phyloP scores from a whole-genome alignment of 2,113 vertebrate species.

The Leuciscus idus region DNA sequence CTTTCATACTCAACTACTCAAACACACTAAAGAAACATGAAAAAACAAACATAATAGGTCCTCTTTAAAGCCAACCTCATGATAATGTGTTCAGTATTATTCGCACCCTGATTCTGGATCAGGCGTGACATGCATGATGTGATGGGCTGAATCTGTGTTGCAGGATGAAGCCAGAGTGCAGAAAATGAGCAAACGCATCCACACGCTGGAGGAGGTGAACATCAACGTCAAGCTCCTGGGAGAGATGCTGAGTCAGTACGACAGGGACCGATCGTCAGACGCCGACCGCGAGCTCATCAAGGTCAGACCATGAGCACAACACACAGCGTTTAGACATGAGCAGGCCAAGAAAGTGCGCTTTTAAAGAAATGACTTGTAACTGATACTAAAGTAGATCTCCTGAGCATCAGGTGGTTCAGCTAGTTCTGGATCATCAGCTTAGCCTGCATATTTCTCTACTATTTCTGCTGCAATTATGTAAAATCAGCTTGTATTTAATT shows the following conservation, averaged over 20 bases:
- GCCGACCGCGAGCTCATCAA: slow-evolving; percentile 93
- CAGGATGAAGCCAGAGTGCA: slow-evolving; percentile 95
- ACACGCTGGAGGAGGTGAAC: slow-evolving; percentile 91
- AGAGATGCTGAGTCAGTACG: slow-evolving; percentile 94
- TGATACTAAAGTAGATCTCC: neutral
- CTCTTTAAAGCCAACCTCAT: neutral
- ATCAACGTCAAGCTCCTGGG: slow-evolving; percentile 92
- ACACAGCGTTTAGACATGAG: neutral
- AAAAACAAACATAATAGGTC: no score
- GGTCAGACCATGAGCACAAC: slow-evolving; percentile 66
- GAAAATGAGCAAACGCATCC: slow-evolving; percentile 85
- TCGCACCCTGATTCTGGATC: neutral
- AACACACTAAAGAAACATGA: no score
- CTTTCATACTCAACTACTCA: no score
- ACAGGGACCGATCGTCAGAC: slow-evolving; percentile 84
- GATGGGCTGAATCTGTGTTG: neutral
- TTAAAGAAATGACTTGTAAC: neutral
- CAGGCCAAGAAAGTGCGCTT: neutral
- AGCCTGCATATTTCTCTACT: neutral
- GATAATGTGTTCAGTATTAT: neutral
- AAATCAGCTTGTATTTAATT: neutral
- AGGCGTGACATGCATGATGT: neutral
- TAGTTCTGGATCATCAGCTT: no score
- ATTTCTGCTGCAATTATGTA: neutral
- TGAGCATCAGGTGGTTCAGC: neutral